Conservation (phyloP, 2,888 invertebrate species). For the Tiliacea citrago region DNA sequence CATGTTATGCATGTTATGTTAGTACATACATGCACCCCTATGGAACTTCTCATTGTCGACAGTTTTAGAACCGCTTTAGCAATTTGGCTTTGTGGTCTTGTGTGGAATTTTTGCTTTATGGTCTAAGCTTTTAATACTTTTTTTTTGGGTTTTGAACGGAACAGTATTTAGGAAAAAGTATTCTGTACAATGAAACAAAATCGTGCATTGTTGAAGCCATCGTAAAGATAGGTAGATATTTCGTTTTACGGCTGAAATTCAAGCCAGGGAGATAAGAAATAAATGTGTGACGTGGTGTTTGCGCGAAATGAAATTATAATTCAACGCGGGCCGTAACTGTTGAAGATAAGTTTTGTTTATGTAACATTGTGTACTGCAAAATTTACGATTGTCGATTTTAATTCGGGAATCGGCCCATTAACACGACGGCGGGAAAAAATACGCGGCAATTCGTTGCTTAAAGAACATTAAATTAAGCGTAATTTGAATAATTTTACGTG, state of each 20-base stretch:
- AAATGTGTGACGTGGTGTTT: slow-evolving; percentile 67
- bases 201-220: slow-evolving; percentile 53
- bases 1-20: slow-evolving; percentile 66
- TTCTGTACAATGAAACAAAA: slow-evolving; percentile 40
- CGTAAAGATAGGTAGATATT: slow-evolving; percentile 66
- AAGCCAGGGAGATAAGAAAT: slow-evolving; percentile 66
- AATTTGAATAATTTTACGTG: slow-evolving; percentile 88
- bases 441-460: slow-evolving; percentile 83
- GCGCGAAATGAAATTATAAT: slow-evolving; percentile 77
- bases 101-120: slow-evolving; percentile 76
- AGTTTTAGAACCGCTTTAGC: slow-evolving; percentile 75
- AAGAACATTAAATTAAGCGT: slow-evolving; percentile 86
- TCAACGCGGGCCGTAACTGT: slow-evolving; percentile 75
- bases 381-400: slow-evolving; percentile 84
- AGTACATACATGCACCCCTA: slow-evolving; percentile 69
- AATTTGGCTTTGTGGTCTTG: slow-evolving; percentile 78
- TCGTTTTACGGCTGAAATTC: slow-evolving; percentile 59
- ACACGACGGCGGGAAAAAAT: slow-evolving; percentile 82
- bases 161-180: slow-evolving; percentile 40
- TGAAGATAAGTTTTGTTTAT: slow-evolving; percentile 86
- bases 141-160: slow-evolving; percentile 37
- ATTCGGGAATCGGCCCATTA: slow-evolving; percentile 84
- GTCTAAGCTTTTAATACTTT: slow-evolving; percentile 49
- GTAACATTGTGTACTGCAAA: slow-evolving; percentile 76
- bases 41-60: slow-evolving; percentile 71